Evolutionary conservation across 2,888 invertebrate species (phyloP).

Genomic region (Dioctria rufipes): DNA sequence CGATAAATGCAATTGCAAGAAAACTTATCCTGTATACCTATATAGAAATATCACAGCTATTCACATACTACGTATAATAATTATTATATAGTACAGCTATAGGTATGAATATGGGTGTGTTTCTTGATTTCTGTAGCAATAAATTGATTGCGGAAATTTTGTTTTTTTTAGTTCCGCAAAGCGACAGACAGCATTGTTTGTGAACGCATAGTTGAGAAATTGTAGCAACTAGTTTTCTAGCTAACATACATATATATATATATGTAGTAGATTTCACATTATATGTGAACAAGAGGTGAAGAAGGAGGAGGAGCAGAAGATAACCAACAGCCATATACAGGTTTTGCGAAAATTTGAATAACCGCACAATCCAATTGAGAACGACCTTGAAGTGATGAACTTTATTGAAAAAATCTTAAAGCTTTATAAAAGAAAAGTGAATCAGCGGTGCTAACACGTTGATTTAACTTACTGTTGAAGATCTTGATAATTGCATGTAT

Average conservation of each 20-base stretch:
- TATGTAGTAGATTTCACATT: too few relatives aligned
- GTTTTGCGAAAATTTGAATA: slow-evolving; percentile 16
- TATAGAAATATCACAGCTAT: too few relatives aligned
- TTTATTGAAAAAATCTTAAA: slow-evolving; percentile 22
- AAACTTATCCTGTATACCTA: neutral
- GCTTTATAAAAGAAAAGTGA: slow-evolving; percentile 16
- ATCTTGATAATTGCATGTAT: neutral
- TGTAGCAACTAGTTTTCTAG: slow-evolving; percentile 3
- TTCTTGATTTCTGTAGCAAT: neutral
- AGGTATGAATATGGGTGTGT: neutral
- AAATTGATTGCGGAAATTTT: neutral
- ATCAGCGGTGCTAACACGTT: slow-evolving; percentile 19
- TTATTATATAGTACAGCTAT: too few relatives aligned
- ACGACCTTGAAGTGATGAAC: slow-evolving; percentile 36
- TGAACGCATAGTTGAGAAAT: neutral
- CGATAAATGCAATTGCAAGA: neutral
- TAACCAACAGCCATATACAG: neutral
- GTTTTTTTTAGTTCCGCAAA: neutral
- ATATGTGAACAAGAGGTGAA: too few relatives aligned
- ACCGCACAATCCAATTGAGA: neutral
- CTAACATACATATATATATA: neutral
- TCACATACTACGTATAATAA: too few relatives aligned
- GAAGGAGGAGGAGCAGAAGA: too few relatives aligned
- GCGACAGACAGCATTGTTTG: neutral
- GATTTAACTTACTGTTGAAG: slow-evolving; percentile 14